Evolutionary conservation across 1,140 invertebrate genomes (phyloP), one percentile per base, ranked within the genome.

Genomic region (Lerema accius): DNA sequence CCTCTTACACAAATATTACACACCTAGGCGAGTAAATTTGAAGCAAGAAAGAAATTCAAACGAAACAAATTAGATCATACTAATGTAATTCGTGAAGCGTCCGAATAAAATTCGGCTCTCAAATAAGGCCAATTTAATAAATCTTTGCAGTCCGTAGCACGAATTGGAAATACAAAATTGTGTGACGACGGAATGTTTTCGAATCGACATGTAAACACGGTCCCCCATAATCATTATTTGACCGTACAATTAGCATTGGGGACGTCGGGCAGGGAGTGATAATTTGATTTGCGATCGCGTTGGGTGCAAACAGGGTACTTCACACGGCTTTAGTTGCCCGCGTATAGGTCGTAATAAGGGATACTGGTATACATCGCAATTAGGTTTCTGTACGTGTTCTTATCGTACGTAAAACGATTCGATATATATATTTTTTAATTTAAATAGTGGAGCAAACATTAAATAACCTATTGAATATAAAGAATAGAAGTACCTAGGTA

Each of bases 151-250:
- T 67, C 45, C 63, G 56, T 58, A 62, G 37, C 60, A 64, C 43
- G 72, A 75, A 75, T 73, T 66, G 67, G 75, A 69, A 67, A 76
- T 74, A 71, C 67, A 69, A 72, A 77, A 73, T 77, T 73, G 75
- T 71, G 56, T 71, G 71, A 65, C 67, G 67, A 39, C 61, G 62
- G 65, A 66, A 82, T 81, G 76, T 78, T 81, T 82, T 78, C 69
- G 71, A 74, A 80, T 76, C 71, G 71, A 49, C 49, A 73, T 66
- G 76, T 75, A 78, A 80, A 82, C 76, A 80, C 69, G 56, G 78
- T 72, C 80, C 77, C 78, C 72, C 78, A 75, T 78, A 80, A 82
- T 82, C 62, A 82, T 78, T 81, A 80, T 80, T 82, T 80, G 77
- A 80, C 76, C 72, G 70, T 63, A 80, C 71, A 78, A 78, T 82